phyloP scores from a whole-genome alignment of 2,797 vertebrate species.

The Morelia viridis region DNA sequence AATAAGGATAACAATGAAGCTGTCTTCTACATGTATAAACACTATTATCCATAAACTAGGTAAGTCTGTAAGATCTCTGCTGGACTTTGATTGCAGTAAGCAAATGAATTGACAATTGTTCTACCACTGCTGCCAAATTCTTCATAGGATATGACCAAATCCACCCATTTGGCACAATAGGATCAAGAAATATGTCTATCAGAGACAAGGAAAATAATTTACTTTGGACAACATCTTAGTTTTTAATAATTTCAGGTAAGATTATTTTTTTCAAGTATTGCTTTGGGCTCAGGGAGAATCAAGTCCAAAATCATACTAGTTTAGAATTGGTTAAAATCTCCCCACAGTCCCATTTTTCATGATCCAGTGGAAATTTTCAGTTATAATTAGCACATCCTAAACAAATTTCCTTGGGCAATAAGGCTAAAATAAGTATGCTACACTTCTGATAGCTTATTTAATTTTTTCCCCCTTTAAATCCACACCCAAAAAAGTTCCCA shows the following conservation, averaged over 20 bases:
- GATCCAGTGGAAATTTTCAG: too few relatives aligned
- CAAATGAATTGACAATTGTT: constrained; percentile 48
- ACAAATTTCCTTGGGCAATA: too few relatives aligned
- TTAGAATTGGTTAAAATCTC: neutral
- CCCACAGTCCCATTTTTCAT: too few relatives aligned
- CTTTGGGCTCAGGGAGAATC: neutral
- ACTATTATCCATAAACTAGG: constrained; percentile 52
- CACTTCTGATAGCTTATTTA: too few relatives aligned
- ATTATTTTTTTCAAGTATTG: neutral
- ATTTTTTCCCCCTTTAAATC: too few relatives aligned
- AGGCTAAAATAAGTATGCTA: too few relatives aligned
- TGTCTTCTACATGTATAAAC: constrained; percentile 57
- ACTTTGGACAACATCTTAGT: constrained; percentile 29
- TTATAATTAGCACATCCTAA: too few relatives aligned
- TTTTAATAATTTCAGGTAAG: neutral
- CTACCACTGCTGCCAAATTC: constrained; percentile 21
- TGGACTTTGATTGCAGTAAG: constrained; percentile 47
- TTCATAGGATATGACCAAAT: constrained; percentile 11
- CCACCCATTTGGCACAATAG: constrained; percentile 10
- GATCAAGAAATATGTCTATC: accelerated
- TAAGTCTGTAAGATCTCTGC: constrained; percentile 48
- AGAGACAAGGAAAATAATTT: neutral
- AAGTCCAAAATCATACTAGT: neutral
- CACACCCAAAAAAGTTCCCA: too few relatives aligned
- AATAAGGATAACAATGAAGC: constrained; percentile 17